phyloP scores from a whole-genome alignment of 2,113 vertebrate species.

The Siphamia tubifer region DNA sequence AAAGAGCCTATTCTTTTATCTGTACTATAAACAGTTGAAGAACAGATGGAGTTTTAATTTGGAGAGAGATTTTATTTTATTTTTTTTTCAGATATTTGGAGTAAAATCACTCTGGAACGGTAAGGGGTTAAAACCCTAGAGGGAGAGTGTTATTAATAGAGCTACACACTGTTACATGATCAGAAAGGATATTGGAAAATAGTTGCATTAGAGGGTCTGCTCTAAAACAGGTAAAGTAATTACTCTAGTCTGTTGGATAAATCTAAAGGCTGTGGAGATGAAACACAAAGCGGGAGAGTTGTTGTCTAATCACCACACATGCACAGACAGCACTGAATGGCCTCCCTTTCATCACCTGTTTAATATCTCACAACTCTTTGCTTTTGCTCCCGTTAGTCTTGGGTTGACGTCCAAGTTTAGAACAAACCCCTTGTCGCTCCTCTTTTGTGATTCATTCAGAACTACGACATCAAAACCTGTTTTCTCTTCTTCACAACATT shows the following conservation, averaged over 20 bases:
- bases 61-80: too few species aligned
- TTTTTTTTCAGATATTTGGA: too few species aligned
- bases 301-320: constrained; percentile 33
- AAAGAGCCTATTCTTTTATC: too few species aligned
- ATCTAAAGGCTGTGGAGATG: neutral
- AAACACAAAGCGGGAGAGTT: constrained; percentile 10
- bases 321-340: constrained; percentile 2
- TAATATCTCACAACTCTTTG: constrained; percentile 32
- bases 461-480: constrained; percentile 54
- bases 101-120: too few species aligned
- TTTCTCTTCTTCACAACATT: constrained; percentile 37
- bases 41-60: too few species aligned
- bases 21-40: too few species aligned
- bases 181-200: constrained; percentile 37
- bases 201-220: constrained; percentile 41
- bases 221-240: constrained; percentile 58
- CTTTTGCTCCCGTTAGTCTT: constrained; percentile 24
- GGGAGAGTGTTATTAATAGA: constrained; percentile 39
- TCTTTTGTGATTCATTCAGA: constrained; percentile 40
- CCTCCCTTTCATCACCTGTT: constrained; percentile 43
- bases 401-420: constrained; percentile 38
- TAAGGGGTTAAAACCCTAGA: constrained; percentile 23
- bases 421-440: constrained; percentile 24
- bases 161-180: constrained; percentile 29
- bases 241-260: constrained; percentile 8